Base-by-base conservation (phyloP, 2,888 invertebrate species). In the Macropis europaea region DNA sequence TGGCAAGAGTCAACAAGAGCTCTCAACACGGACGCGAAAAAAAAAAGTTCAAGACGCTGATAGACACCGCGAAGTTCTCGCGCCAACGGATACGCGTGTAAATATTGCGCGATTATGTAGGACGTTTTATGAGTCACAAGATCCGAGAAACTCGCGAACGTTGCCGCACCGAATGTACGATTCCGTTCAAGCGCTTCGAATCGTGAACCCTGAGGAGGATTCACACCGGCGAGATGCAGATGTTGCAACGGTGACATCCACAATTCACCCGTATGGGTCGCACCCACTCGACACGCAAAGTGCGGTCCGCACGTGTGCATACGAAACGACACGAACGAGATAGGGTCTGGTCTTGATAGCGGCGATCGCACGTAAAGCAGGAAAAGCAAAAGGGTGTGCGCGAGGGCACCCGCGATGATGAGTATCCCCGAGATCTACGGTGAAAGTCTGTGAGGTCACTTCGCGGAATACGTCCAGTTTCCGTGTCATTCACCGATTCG, bases 1-100 rank as follows among this genome's bases (percentile, higher is more conserved):
- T 59, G 59, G 59, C 64, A 43, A 70, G 64, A 73, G 72, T 70
- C 70, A 72, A 73, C 64, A 43, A 64, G 53, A 59, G 34, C 47
- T 70, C 63, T 52, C 54, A 47, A 38, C 30, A n/a, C 36, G 52
- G 26, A 3, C 24, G 52, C 17, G 52, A 24, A 22, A 30, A 17
- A 17, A 36, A 60, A 40, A 47, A 45, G 38, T 34, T 6, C 28
- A 5, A 68, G 34, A 19, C 61, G 48, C 11, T 26, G 48, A 40
- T 40, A 68, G 54, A 71, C 48, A 67, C 47, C 9, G 15, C 34
- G 11, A 17, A 34, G 43, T 34, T 26, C 13, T 11, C 50, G 42
- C 54, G 13, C 0, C 11, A 11, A 3, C 34, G 7, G 68, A 61
- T 60, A 61, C 61, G 32, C 36, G 36, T 32, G 61, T 28, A 38